A percentile compares a stretch with the other conserved stretches of the same genome.
These are phyloP conservation scores for Bombus vancouverensis DNA, from an alignment of 1,140 invertebrate species.

Conservation along the genomic window DNA sequence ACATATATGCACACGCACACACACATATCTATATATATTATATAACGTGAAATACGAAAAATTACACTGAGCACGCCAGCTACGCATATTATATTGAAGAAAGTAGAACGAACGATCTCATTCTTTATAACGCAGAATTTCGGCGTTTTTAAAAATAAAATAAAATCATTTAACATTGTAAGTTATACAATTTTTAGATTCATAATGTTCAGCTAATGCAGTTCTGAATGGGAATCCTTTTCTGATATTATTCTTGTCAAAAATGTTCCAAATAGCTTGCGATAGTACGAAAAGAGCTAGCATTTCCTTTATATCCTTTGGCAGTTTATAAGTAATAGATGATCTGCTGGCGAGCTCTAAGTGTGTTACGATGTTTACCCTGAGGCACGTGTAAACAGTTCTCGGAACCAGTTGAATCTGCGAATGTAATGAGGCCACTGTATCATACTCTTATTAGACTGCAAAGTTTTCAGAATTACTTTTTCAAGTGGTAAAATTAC, in stretches of 20 bases:
- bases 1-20: slow-evolving; percentile 21
- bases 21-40: slow-evolving; percentile 19
- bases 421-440: slow-evolving; percentile 10
- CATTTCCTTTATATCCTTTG: background rate
- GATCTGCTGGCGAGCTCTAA: slow-evolving; percentile 9
- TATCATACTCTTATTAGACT: background rate
- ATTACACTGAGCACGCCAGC: slow-evolving; percentile 20
- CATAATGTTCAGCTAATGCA: background rate
- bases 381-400: slow-evolving; percentile 1
- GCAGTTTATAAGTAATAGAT: background rate
- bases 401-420: background rate
- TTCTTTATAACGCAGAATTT: background rate
- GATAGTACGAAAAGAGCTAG: background rate
- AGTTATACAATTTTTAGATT: background rate
- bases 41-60: slow-evolving; percentile 39
- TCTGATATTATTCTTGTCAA: background rate
- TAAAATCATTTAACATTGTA: background rate
- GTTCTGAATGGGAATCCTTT: background rate
- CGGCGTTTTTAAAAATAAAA: background rate
- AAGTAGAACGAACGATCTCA: slow-evolving; percentile 6
- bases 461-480: slow-evolving; percentile 3
- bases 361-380: background rate
- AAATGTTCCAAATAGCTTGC: background rate
- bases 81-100: background rate
- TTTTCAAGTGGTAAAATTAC: slow-evolving; percentile 12